A percentile compares a stretch with the other conserved stretches of the same genome.
Evolutionary conservation across 2,113 vertebrate species (phyloP).

Genomic region (Chelonoidis abingdonii): DNA sequence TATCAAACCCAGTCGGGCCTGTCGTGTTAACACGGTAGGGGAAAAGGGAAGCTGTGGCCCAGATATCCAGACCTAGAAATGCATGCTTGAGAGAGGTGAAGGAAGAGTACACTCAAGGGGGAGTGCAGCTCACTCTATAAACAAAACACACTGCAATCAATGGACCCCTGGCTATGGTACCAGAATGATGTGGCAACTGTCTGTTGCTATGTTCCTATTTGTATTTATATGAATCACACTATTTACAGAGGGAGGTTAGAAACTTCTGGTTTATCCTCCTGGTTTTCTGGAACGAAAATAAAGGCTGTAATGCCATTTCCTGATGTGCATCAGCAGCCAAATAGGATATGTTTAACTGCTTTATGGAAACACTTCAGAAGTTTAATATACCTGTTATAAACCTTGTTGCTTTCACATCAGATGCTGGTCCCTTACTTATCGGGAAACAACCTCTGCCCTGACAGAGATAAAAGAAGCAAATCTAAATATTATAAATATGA

Average conservation of each 20-base stretch:
- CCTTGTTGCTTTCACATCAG: neutral
- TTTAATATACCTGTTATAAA: neutral
- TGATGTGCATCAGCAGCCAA: neutral
- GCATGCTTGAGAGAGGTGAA: neutral
- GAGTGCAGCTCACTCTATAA: neutral
- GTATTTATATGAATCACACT: neutral
- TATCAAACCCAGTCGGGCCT: too few species aligned
- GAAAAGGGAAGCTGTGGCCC: neutral
- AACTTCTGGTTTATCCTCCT: neutral
- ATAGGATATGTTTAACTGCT: neutral
- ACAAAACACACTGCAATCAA: neutral
- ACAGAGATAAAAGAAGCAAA: neutral
- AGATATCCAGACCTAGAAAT: neutral
- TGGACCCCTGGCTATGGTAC: neutral
- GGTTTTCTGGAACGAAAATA: neutral
- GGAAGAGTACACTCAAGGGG: neutral
- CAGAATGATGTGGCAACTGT: neutral
- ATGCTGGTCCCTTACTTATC: neutral
- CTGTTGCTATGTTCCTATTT: neutral
- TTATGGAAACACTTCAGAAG: neutral
- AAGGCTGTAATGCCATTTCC: neutral
- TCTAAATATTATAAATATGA: neutral
- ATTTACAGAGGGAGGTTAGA: neutral
- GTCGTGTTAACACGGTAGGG: too few species aligned
- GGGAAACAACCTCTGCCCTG: neutral